A percentile compares a stretch with the other conserved stretches of the same genome.
phyloP scores from a whole-genome alignment of 1,140 invertebrate genomes.

The Antheraea pernyi region DNA sequence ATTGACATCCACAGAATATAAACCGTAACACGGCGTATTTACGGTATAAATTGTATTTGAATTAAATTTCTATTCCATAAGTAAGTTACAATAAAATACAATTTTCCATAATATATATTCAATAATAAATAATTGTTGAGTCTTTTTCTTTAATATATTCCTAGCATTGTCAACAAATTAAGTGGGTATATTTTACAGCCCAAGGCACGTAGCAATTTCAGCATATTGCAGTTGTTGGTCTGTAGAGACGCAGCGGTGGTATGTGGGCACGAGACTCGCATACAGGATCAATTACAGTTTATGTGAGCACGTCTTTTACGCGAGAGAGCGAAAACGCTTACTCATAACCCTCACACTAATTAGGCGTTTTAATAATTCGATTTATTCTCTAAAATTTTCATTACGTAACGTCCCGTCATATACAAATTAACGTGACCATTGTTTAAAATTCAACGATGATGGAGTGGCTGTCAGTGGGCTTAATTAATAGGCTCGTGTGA shows the following conservation, averaged over 20 bases:
- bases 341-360: constrained; percentile 23
- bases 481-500: constrained; percentile 12
- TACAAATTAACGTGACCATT: background rate
- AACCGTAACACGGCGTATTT: too few species aligned
- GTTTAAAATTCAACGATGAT: constrained; percentile 9
- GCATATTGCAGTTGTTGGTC: constrained; percentile 52
- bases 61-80: too few species aligned
- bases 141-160: background rate
- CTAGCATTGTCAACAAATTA: background rate
- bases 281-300: constrained; percentile 39
- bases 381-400: background rate
- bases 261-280: constrained; percentile 38
- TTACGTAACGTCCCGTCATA: background rate
- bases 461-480: constrained; percentile 5
- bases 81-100: too few species aligned
- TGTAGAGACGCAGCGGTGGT: constrained; percentile 28
- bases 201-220: constrained; percentile 51
- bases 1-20: too few species aligned
- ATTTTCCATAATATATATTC: too few species aligned
- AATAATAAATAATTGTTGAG: too few species aligned
- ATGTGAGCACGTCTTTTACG: constrained; percentile 3
- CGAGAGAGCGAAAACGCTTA: constrained; percentile 4
- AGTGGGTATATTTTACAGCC: constrained; percentile 13
- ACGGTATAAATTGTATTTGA: too few species aligned
- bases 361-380: constrained; percentile 10